Evolutionary conservation across 2,888 invertebrate species (phyloP), one percentile per base, ranked within the genome.

Genomic region (Drosophila sordidula): DNA sequence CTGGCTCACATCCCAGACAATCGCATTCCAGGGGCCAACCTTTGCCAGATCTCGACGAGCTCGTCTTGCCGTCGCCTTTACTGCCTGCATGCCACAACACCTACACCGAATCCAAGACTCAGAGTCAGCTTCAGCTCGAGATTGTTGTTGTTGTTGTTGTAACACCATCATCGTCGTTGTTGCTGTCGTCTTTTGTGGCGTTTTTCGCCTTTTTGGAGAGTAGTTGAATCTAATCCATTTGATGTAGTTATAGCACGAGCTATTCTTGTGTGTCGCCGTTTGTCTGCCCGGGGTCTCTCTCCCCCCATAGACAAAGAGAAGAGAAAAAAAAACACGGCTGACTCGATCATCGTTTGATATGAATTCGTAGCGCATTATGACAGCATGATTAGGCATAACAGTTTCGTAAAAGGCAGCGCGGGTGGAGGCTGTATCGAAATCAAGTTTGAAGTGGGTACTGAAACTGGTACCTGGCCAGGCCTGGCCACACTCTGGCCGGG

Each of bases 331-430:
- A 29, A 29, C 8, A 9, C 9, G 80, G 81, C 80, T 84, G 86
- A 64, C 80, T 81, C 83, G 90, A 87, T 90, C 89, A 89, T 87
- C 90, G 89, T 88, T 87, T 88, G 89, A 89, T 85, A 87, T 76
- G 83, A 85, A 81, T 83, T 85, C 87, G 87, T 79, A 87, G 82
- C 89, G 82, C 89, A 89, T 90, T 91, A 90, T 91, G 91, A 91
- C 91, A 91, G 90, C 91, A 89, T 91, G 91, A 91, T 91, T 91
- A 91, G 91, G 91, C 91, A 90, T 89, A 89, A 89, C 88, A 83
- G 90, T 90, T 89, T 88, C 90, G 86, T 83, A 84, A 83, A 80
- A 80, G 73, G 74, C 81, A 79, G 75, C 75, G 78, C 73, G 82
- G 82, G 87, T 78, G 84, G 76, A 84, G 84, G 70, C 70, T 73